Conservation (phyloP, 2,888 invertebrate species). For the Meloe dianella region DNA sequence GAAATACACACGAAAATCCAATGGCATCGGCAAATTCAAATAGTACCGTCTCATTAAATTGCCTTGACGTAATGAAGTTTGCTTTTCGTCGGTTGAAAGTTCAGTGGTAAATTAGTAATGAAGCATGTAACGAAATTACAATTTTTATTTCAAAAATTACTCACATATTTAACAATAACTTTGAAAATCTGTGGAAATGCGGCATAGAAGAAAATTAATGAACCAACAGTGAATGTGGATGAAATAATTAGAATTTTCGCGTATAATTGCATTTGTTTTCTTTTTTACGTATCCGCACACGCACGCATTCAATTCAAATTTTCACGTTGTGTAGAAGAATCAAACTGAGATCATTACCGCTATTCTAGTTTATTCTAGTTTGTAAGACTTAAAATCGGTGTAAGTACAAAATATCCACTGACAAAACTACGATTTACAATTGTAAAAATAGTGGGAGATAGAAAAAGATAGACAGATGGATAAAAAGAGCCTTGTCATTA, state of each 20-base stretch:
- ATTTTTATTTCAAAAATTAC: background rate
- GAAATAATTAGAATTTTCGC: constrained; percentile 26
- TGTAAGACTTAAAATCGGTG: too few species aligned
- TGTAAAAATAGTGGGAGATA: background rate
- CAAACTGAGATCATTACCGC: too few species aligned
- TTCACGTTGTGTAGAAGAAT: background rate
- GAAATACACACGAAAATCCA: constrained; percentile 58
- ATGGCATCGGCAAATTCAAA: constrained; percentile 58
- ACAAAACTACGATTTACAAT: background rate
- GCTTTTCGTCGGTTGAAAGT: too few species aligned
- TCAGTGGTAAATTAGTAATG: too few species aligned
- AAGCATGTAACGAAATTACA: background rate
- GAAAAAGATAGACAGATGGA: background rate
- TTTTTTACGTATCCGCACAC: background rate
- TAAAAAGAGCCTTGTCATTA: background rate
- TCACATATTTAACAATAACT: constrained; percentile 9
- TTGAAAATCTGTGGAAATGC: constrained; percentile 12
- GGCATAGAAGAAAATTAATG: constrained; percentile 16
- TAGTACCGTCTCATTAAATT: constrained; percentile 48
- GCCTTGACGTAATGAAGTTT: constrained; percentile 11
- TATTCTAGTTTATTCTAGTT: too few species aligned
- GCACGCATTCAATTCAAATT: too few species aligned
- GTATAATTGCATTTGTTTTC: constrained; percentile 18
- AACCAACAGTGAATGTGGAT: constrained; percentile 11
- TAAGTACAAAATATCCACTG: background rate